Percentiles rank a stretch among this genome's conserved stretches.
Conservation (phyloP, 2,113 vertebrate species). For the Procavia capensis region DNA sequence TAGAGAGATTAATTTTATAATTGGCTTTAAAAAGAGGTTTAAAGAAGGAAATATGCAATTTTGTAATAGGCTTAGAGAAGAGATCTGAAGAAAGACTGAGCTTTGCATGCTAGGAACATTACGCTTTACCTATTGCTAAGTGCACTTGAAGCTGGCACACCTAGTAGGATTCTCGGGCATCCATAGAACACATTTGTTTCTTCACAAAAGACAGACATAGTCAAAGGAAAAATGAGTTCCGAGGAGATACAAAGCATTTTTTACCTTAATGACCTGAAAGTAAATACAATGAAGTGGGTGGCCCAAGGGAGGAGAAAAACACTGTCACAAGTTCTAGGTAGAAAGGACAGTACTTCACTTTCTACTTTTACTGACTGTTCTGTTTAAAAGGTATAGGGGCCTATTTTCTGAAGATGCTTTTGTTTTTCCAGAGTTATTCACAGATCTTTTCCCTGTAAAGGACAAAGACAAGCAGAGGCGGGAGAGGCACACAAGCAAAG, state of each 20-base stretch:
- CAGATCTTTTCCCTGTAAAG: background rate
- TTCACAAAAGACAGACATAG: background rate
- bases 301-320: background rate
- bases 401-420: background rate
- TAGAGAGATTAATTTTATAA: background rate
- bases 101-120: background rate
- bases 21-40: background rate
- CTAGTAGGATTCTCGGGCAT: background rate
- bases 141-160: background rate
- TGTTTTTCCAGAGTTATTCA: background rate
- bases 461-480: background rate
- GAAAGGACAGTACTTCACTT: background rate
- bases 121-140: background rate
- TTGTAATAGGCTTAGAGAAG: background rate
- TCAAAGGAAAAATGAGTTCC: background rate
- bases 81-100: background rate
- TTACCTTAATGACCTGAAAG: background rate
- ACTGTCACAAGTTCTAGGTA: background rate
- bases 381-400: background rate
- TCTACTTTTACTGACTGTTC: background rate
- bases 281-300: too few relatives aligned
- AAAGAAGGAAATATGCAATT: background rate
- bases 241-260: background rate
- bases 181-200: background rate
- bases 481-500: background rate